Percentiles rank a stretch among this genome's conserved stretches.
Conservation (phyloP, 2,113 vertebrate species). For the Eretmodus cyanostictus region DNA sequence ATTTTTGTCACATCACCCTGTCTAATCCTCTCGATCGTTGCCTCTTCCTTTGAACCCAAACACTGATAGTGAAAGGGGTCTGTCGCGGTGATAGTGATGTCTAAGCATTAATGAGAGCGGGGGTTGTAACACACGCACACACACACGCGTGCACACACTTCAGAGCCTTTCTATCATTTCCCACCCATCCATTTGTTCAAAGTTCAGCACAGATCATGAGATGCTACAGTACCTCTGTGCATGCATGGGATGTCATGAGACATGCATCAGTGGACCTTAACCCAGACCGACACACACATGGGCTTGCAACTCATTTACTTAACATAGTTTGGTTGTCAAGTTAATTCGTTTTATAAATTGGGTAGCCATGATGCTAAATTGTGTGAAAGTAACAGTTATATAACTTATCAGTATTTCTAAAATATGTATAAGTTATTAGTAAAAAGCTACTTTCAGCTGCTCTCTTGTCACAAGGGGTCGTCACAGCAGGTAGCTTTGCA, state of each 20-base stretch:
- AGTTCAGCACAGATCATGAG: slow-evolving; percentile 48
- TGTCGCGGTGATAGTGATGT: background rate
- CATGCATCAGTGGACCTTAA: slow-evolving; percentile 44
- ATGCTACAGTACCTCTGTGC: background rate
- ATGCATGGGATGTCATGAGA: slow-evolving; percentile 34
- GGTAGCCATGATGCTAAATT: background rate
- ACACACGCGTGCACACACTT: background rate
- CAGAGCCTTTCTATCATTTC: background rate
- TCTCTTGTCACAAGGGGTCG: background rate
- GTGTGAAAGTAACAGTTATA: background rate
- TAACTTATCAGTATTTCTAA: background rate
- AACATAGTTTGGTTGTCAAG: background rate
- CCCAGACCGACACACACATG: background rate
- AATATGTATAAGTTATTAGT: background rate
- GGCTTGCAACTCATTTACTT: background rate
- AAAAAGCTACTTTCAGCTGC: background rate
- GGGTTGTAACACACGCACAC: background rate
- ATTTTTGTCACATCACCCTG: slow-evolving; percentile 18
- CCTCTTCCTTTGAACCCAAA: slow-evolving; percentile 25
- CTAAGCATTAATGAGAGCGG: background rate
- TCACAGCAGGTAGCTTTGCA: background rate
- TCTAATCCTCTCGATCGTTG: background rate
- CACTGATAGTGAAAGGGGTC: slow-evolving; percentile 19
- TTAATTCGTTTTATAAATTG: background rate
- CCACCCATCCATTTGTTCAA: slow-evolving; percentile 9